phyloP scores from a whole-genome alignment of 2,797 vertebrate genomes.

The Petrocephalus schoutedeni region DNA sequence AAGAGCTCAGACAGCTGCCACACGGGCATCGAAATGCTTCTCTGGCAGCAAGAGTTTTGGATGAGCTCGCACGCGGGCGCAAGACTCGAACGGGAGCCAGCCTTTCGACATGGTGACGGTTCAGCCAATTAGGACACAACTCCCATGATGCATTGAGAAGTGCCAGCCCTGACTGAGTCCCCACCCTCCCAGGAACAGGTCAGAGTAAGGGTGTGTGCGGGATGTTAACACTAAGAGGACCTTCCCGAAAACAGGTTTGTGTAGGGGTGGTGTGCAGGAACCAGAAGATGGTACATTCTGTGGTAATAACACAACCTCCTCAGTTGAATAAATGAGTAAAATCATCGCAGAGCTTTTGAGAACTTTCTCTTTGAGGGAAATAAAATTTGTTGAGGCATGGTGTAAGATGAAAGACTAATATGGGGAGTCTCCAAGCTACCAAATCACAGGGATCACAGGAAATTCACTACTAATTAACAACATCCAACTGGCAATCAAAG shows the following conservation, averaged over 20 bases:
- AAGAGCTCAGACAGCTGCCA: neutral
- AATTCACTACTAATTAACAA: neutral
- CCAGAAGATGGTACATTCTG: neutral
- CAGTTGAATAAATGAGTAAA: neutral
- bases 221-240: neutral
- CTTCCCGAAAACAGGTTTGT: neutral
- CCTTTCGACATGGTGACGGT: neutral
- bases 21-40: neutral
- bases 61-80: neutral
- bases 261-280: neutral
- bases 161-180: neutral
- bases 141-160: neutral
- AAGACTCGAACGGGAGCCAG: neutral
- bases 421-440: neutral
- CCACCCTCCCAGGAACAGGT: neutral
- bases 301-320: neutral
- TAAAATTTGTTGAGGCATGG: neutral
- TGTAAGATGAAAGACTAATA: conserved; percentile 3
- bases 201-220: neutral
- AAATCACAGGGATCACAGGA: neutral
- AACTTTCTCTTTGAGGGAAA: neutral
- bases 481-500: neutral
- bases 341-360: neutral
- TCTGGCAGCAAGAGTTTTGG: neutral
- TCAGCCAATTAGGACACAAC: neutral